Percentiles rank a stretch among this genome's conserved stretches.
Conservation (phyloP, 2,888 invertebrate genomes). For the Tribolium freemani region DNA sequence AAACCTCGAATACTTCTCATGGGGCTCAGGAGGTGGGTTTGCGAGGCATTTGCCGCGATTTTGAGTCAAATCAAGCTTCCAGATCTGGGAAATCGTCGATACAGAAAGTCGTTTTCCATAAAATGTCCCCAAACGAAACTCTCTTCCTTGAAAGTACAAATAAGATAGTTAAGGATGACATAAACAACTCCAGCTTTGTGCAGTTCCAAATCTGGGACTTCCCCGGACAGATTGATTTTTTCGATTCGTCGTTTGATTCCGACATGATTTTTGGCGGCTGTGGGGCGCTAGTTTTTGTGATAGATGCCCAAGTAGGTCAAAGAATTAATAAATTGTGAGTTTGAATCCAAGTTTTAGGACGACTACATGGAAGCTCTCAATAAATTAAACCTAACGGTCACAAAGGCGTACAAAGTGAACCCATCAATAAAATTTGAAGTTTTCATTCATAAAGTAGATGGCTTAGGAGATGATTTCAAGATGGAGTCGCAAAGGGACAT, state of each 20-base stretch:
- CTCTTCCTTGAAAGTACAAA: conserved; percentile 98
- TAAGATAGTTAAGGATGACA: conserved; percentile 98
- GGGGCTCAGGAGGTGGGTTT: conserved; percentile 87
- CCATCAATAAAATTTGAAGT: conserved; percentile 97
- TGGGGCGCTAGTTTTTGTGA: conserved; percentile 98
- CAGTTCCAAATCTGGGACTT: conserved; percentile 99
- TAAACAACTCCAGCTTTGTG: conserved; percentile 97
- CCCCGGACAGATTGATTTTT: conserved; percentile 98
- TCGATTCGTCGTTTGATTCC: conserved; percentile 95
- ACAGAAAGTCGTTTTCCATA: conserved; percentile 99
- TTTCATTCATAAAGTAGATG: conserved; percentile 99
- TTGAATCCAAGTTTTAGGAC: conserved; percentile 77
- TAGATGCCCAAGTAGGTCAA: conserved; percentile 88
- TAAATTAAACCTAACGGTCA: conserved; percentile 93
- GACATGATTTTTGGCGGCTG: conserved; percentile 97
- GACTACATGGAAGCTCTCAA: conserved; percentile 97
- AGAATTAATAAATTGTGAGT: background rate
- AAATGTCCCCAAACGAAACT: conserved; percentile 99
- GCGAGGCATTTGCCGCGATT: background rate
- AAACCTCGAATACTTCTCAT: conserved; percentile 95
- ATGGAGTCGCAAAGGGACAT: conserved; percentile 99
- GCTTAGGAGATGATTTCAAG: conserved; percentile 98
- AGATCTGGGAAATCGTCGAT: conserved; percentile 99
- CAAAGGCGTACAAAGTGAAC: conserved; percentile 96
- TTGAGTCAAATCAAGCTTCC: conserved; percentile 60